Evolutionary conservation across 2,888 invertebrate genomes (phyloP), one percentile per base, ranked within the genome.

Genomic region (Penaeus monodon): DNA sequence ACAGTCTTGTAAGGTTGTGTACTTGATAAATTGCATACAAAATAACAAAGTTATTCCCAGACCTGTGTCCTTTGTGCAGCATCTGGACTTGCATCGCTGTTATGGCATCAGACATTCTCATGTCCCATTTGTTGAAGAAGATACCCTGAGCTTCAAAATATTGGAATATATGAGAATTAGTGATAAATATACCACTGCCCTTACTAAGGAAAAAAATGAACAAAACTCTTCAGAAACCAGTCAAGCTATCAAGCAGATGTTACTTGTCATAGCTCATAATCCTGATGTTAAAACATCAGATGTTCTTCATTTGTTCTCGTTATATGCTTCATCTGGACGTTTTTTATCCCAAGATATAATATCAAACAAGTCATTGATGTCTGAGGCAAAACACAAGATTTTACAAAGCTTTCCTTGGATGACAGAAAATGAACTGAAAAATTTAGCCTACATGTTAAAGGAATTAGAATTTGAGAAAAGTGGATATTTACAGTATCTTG

Each of bases 231-330:
- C 74, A 74, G 29, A 73, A 22, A 57, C 27, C 44, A 49, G 78
- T 64, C 70, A 74, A 17, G 78, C 33, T 73, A 44, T 68, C 12
- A 49, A 87, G 24, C 82, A 87, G n/a, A 29, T 78, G 78, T 65
- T 83, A 49, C 82, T 83, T 73, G 79, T 87, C 38, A 73, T 87
- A 70, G 79, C 73, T 22, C 83, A 87, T 74, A 83, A 73, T 63
- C 33, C 57, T 27, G 73, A 81, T 27, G 29, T 66, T 7, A 87
- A 83, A n/a, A n/a, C 82, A 76, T 73, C 64, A 79, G 79, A 83
- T 66, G 33, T 87, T 65, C 68, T 87, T 14, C 66, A 74, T 33
- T 24, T 82, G 33, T 87, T 87, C 49, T 79, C 86, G 33, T 49
- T 83, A 20, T 87, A 87, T 65, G 38, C 24, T 33, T 65, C 79